Evolutionary conservation across 2,888 invertebrate genomes (phyloP), one percentile per base, ranked within the genome.

Genomic region (Lasioglossum malachurum): DNA sequence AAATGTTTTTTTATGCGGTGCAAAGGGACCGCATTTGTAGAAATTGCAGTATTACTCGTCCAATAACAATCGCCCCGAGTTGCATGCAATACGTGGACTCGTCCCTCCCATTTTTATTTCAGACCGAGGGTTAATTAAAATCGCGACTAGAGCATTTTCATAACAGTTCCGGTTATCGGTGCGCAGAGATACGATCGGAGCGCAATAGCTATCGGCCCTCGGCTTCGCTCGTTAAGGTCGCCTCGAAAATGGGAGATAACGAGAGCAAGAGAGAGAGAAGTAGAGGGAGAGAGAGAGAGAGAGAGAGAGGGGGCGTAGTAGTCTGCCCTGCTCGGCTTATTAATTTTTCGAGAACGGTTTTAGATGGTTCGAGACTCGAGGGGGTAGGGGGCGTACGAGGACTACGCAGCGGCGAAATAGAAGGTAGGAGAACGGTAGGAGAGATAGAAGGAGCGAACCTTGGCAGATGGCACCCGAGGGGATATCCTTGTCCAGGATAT

Each of bases 401-500:
- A 75, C 83, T 64, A 64, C 64, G 76, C 38, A 53, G 71, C 73
- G 46, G 79, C 53, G 53, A 67, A 79, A 76, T 86, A 78, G 86
- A 77, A 80, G 77, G 69, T 73, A 77, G 88, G 76, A 87, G 77
- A 84, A 72, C 57, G 90, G 84, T 80, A 80, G 64, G 64, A 78
- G 83, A 88, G 88, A 90, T 89, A 91, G 90, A 91, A 91, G 91
- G 88, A 92, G 84, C 87, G 90, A 92, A 92, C 90, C 93, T 94
- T 92, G 94, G 94, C 95, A 95, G 95, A 95, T 95, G 95, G 94
- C 93, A 95, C 95, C 94, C 94, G 90, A 92, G 95, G 94, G 95
- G 94, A 94, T 94, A 94, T 93, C 94, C 93, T 94, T 92, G 92
- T 91, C 91, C 92, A 90, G 91, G 93, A 94, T 94, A 94, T 94